Conservation (phyloP, 2,797 vertebrate species). For the Pelobates cultripes region DNA sequence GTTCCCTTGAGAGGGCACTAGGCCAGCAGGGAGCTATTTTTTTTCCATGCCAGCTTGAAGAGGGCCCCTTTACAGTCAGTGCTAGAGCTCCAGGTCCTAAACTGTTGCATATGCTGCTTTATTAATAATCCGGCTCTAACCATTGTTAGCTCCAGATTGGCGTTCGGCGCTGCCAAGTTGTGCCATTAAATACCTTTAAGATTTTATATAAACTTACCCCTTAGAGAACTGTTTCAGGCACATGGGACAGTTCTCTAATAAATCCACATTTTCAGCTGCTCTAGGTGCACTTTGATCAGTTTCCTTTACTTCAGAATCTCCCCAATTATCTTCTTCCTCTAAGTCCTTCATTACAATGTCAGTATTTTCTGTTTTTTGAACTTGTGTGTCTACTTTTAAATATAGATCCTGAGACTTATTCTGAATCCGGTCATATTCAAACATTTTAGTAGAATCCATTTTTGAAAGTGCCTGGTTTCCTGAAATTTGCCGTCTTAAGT, state of each 20-base stretch:
- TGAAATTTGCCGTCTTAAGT: not conserved
- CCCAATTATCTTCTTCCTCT: not conserved
- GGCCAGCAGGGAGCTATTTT: too few species aligned
- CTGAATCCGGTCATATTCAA: not conserved
- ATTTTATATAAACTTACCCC: slow-evolving; percentile 70
- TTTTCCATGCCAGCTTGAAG: too few species aligned
- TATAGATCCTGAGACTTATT: not conserved
- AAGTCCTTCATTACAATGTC: not conserved
- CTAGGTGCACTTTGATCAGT: slow-evolving; percentile 4
- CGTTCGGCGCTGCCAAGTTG: too few species aligned
- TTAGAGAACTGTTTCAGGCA: slow-evolving; percentile 77
- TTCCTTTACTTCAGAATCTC: not conserved
- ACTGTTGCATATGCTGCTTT: too few species aligned
- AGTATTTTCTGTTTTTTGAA: not conserved
- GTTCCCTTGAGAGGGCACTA: too few species aligned
- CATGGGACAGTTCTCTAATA: slow-evolving; percentile 83
- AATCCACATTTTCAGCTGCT: not conserved
- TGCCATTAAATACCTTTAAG: too few species aligned
- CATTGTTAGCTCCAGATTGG: too few species aligned
- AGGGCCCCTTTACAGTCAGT: too few species aligned
- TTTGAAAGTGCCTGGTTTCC: not conserved
- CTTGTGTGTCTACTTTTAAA: not conserved
- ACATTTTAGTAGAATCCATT: not conserved
- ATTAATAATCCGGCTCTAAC: too few species aligned
- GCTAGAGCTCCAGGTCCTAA: too few species aligned